phyloP scores from a whole-genome alignment of 2,888 invertebrate genomes.

The Venustoraphidia nigricollis region DNA sequence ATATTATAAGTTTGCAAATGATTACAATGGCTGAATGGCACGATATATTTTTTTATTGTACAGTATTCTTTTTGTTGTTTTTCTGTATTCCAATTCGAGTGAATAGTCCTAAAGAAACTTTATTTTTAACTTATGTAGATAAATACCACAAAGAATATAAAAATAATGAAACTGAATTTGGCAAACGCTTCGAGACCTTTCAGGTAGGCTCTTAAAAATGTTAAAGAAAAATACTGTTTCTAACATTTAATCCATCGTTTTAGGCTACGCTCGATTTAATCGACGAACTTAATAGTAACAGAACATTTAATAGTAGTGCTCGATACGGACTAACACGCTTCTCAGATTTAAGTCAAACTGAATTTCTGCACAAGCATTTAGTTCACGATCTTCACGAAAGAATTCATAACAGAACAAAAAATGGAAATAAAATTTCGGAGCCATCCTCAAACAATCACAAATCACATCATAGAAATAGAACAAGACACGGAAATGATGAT shows the following conservation, averaged over 20 bases:
- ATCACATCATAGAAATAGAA: not conserved
- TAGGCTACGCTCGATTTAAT: not conserved
- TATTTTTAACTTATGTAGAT: conserved; percentile 31
- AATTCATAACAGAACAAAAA: not conserved
- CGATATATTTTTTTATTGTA: conserved; percentile 19
- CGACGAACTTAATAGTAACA: not conserved
- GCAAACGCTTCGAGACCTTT: conserved; percentile 1
- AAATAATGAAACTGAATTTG: conserved; percentile 18
- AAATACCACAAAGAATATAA: conserved; percentile 36
- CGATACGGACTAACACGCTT: conserved; percentile 3
- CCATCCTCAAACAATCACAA: not conserved
- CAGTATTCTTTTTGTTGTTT: conserved; percentile 27
- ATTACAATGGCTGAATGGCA: conserved; percentile 20
- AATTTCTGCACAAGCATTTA: conserved; percentile 2
- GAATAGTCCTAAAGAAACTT: conserved; percentile 21
- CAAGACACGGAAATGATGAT: not conserved
- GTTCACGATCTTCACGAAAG: not conserved
- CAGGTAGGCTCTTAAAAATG: not conserved
- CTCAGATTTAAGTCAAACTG: conserved; percentile 1
- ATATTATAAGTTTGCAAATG: no score
- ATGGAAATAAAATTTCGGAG: no score
- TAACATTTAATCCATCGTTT: not conserved
- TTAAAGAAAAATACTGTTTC: not conserved
- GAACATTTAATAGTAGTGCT: conserved; percentile 3
- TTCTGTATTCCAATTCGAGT: conserved; percentile 31